Evolutionary conservation across 2,888 invertebrate genomes (phyloP).

Genomic region (Cephus pygmeus): DNA sequence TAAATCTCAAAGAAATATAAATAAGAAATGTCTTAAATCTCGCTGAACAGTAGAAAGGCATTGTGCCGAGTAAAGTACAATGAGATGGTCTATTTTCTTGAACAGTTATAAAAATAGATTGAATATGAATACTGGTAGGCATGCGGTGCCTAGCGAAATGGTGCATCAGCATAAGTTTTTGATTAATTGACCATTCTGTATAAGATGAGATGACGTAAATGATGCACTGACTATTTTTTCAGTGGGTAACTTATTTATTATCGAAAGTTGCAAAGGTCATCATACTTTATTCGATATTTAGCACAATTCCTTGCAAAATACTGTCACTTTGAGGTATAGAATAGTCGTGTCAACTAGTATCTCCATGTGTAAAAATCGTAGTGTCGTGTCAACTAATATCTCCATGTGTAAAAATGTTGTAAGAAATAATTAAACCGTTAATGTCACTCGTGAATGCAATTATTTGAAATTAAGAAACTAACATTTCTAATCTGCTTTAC

Average conservation of each 20-base stretch:
- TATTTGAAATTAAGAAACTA: constrained; percentile 41
- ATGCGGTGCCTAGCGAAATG: neutral
- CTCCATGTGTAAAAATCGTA: constrained; percentile 27
- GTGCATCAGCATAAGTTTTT: neutral
- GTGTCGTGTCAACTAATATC: constrained; percentile 15
- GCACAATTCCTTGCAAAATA: constrained; percentile 25
- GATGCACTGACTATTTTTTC: neutral
- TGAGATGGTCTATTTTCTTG: neutral
- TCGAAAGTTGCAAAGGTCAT: constrained; percentile 2
- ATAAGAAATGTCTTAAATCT: neutral
- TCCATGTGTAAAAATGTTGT: constrained; percentile 30
- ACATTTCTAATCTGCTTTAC: constrained; percentile 75
- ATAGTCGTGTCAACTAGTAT: constrained; percentile 20
- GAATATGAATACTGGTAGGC: neutral
- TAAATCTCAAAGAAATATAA: neutral
- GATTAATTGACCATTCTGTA: neutral
- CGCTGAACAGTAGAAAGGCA: neutral
- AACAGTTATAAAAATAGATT: neutral
- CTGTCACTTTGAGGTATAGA: constrained; percentile 17
- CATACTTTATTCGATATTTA: constrained; percentile 9
- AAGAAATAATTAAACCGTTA: constrained; percentile 27
- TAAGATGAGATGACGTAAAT: neutral
- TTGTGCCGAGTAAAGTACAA: neutral
- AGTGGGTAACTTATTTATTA: neutral
- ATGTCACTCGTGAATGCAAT: constrained; percentile 25